These are phyloP conservation scores for Unio pictorum DNA, from an alignment of 2,888 invertebrate species.

Conservation along the genomic window DNA sequence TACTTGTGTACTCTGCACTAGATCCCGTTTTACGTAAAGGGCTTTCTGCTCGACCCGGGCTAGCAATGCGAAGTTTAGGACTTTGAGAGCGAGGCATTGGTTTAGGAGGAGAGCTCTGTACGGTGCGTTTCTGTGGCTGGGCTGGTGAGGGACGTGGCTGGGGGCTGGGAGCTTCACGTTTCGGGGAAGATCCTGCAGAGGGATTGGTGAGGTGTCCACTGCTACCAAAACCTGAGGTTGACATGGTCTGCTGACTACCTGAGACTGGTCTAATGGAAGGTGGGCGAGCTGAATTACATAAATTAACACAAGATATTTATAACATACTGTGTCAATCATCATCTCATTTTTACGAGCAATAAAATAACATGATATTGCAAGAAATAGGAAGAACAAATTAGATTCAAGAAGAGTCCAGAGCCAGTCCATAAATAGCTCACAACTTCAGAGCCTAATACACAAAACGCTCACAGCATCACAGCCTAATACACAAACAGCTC, in stretches of 20 bases:
- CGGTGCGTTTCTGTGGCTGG: conserved; percentile 6
- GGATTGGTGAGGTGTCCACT: conserved; percentile 18
- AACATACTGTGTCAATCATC: background rate
- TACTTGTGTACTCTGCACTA: conserved; percentile 60
- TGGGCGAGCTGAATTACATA: conserved; percentile 19
- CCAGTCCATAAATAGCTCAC: too few species aligned
- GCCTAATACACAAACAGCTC: too few species aligned
- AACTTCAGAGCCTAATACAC: too few species aligned
- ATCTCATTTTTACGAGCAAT: background rate
- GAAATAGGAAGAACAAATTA: too few species aligned
- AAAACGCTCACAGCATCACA: too few species aligned
- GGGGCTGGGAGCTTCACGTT: conserved; percentile 27
- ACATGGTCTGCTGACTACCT: conserved; percentile 18
- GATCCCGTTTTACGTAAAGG: conserved; percentile 39
- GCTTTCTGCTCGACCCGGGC: conserved; percentile 26
- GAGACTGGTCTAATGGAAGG: conserved; percentile 15
- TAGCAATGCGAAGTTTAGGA: conserved; percentile 27
- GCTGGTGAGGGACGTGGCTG: conserved; percentile 5
- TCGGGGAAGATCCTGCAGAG: conserved; percentile 20
- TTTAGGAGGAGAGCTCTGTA: conserved; percentile 14
- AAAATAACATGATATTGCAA: background rate
- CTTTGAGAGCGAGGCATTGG: conserved; percentile 41
- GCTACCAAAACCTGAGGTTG: conserved; percentile 28
- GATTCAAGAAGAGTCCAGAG: too few species aligned
- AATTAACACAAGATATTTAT: background rate